These are phyloP conservation scores for Anas acuta DNA, from an alignment of 2,797 vertebrate genomes.

Conservation along the genomic window DNA sequence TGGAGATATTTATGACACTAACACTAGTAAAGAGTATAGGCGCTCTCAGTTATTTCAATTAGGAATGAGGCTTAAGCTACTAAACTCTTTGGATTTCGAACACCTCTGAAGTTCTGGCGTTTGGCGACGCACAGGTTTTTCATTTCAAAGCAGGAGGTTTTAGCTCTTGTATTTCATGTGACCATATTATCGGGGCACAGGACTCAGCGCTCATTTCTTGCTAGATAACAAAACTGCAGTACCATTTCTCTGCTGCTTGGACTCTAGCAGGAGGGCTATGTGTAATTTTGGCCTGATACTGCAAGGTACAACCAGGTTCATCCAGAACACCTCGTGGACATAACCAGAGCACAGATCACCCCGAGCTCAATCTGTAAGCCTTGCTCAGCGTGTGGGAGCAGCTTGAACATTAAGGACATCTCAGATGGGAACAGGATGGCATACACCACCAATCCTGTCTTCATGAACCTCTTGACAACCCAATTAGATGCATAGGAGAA, in stretches of 20 bases:
- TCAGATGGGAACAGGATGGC: not conserved
- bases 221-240: not conserved
- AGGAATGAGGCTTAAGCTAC: constrained; percentile 1
- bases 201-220: not conserved
- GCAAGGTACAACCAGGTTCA: accelerated
- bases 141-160: not conserved
- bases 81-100: constrained; percentile 8
- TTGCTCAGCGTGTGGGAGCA: not conserved
- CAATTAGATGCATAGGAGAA: not conserved
- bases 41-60: constrained; percentile 28
- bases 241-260: not conserved
- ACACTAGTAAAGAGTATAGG: constrained; percentile 59
- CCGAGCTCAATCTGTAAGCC: not conserved
- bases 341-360: not conserved
- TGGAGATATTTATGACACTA: constrained; percentile 76
- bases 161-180: not conserved
- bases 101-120: not conserved
- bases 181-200: accelerated
- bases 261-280: not conserved
- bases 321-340: accelerated
- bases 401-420: not conserved
- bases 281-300: not conserved
- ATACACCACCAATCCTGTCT: not conserved
- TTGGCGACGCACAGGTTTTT: not conserved
- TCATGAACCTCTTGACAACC: not conserved